Conservation (phyloP, 2,888 invertebrate genomes). For the Panorpa germanica region DNA sequence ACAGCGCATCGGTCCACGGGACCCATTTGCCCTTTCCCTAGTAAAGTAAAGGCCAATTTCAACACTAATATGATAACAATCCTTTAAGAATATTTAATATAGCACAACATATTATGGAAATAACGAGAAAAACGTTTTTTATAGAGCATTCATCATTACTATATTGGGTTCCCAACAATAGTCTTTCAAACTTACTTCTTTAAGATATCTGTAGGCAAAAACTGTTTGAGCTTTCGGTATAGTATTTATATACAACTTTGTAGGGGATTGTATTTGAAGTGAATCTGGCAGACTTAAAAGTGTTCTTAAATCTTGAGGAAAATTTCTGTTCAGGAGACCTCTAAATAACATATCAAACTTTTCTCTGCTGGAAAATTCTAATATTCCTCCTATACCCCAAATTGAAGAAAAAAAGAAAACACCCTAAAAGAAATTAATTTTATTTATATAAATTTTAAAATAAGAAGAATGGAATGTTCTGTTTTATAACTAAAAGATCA, state of each 20-base stretch:
- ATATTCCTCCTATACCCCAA: conserved; percentile 79
- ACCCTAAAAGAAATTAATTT: no score
- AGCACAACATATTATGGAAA: no score
- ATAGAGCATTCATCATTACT: no score
- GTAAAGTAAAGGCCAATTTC: no score
- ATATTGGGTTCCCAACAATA: no score
- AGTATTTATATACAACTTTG: conserved; percentile 64
- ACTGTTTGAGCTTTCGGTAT: conserved; percentile 70
- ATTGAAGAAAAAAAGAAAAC: conserved; percentile 84
- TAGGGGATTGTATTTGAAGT: conserved; percentile 22
- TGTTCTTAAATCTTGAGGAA: conserved; percentile 43
- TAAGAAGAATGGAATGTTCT: conserved; percentile 9
- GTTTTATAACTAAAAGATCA: no score
- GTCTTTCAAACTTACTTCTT: conserved; percentile 71
- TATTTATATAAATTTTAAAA: no score
- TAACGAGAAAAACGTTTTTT: conserved; percentile 10
- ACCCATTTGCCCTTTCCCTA: conserved; percentile 86
- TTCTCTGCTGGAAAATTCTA: conserved; percentile 49
- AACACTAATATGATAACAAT: no score
- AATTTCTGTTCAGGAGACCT: conserved; percentile 65
- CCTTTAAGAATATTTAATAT: no score
- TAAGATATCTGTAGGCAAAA: conserved; percentile 78
- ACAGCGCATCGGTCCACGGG: conserved; percentile 72
- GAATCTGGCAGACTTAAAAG: conserved; percentile 35
- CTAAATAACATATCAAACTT: conserved; percentile 65